Evolutionary conservation across 2,113 vertebrate species (phyloP).

Genomic region (Guaruba guarouba): DNA sequence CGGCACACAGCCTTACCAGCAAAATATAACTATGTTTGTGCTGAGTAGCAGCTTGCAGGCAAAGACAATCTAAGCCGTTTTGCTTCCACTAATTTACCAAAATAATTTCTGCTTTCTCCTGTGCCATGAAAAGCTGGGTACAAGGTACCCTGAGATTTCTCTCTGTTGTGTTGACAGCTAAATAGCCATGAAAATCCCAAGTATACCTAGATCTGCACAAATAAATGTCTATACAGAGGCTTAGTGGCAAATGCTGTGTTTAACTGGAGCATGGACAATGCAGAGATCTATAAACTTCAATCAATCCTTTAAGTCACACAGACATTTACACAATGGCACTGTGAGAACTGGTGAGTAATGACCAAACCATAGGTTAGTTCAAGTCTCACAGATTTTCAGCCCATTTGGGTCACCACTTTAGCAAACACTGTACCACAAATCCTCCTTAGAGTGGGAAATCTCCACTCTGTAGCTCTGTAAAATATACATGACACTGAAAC

Average conservation of each 20-base stretch:
- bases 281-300: not conserved
- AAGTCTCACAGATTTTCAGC: not conserved
- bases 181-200: not conserved
- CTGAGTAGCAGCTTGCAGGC: not conserved
- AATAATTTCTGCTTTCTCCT: not conserved
- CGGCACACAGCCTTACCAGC: rapidly evolving
- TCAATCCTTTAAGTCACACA: not conserved
- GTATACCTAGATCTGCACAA: not conserved
- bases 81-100: not conserved
- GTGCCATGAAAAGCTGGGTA: not conserved
- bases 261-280: not conserved
- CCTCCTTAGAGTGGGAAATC: not conserved
- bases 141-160: not conserved
- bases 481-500: rapidly evolving
- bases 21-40: not conserved
- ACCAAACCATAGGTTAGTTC: not conserved
- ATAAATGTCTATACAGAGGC: not conserved
- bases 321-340: not conserved
- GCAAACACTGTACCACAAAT: not conserved
- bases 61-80: not conserved
- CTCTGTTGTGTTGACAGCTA: not conserved
- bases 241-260: not conserved
- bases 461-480: not conserved
- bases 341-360: not conserved
- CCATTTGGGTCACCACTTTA: not conserved